Evolutionary conservation across 2,797 vertebrate species (phyloP).

Genomic region (Okamejei kenojei): DNA sequence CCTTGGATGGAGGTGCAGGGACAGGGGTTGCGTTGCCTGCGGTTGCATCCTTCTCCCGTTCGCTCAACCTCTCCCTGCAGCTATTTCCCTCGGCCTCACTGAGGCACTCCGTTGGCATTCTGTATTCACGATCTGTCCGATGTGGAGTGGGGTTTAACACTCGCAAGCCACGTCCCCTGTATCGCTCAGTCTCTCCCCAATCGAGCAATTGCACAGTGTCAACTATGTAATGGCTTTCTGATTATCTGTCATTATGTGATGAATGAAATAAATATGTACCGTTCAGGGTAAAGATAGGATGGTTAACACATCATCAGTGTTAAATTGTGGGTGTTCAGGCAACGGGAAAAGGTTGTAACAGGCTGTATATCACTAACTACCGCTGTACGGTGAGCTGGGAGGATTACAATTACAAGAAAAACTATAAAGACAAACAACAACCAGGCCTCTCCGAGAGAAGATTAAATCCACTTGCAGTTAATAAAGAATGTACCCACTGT

Average conservation of each 20-base stretch:
- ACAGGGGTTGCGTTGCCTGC: too few species aligned
- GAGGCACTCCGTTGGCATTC: conserved; percentile 70
- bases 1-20: too few species aligned
- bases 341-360: conserved; percentile 28
- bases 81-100: conserved; percentile 51
- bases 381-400: conserved; percentile 26
- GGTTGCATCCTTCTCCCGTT: too few species aligned
- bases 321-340: conserved; percentile 53
- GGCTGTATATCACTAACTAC: conserved; percentile 31
- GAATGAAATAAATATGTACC: conserved; percentile 91
- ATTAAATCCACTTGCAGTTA: conserved; percentile 24
- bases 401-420: neutral
- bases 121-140: conserved; percentile 76
- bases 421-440: conserved; percentile 11
- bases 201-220: conserved; percentile 75
- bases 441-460: neutral
- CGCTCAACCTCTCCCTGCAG: too few species aligned
- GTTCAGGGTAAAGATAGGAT: conserved; percentile 75
- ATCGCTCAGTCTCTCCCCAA: conserved; percentile 85
- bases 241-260: conserved; percentile 98
- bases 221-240: conserved; percentile 94
- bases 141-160: conserved; percentile 72
- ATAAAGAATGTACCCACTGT: neutral
- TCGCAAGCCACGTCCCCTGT: conserved; percentile 59
- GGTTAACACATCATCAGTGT: conserved; percentile 68